Percentiles rank a stretch among this genome's conserved stretches.
Conservation (phyloP, 2,888 invertebrate species). For the Drosophila paracracens region DNA sequence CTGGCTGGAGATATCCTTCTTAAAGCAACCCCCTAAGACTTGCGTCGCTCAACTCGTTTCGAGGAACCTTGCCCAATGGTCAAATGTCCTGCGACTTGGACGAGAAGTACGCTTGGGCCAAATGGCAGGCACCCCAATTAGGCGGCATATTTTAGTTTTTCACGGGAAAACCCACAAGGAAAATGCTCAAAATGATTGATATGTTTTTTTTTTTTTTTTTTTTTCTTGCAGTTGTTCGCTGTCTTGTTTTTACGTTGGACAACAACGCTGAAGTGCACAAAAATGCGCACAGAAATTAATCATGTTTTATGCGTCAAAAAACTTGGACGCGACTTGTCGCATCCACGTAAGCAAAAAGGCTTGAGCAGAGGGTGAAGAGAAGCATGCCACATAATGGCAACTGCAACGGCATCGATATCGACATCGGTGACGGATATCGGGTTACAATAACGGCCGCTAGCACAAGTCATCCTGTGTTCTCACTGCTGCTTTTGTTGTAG, state of each 20-base stretch:
- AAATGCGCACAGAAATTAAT: constrained; percentile 63
- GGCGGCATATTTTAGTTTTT: constrained; percentile 51
- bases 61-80: constrained; percentile 58
- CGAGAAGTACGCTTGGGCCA: constrained; percentile 48
- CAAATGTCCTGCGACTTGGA: constrained; percentile 54
- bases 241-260: constrained; percentile 20
- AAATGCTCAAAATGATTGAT: constrained; percentile 69
- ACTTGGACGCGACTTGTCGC: constrained; percentile 28
- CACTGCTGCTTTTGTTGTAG: background rate
- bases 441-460: constrained; percentile 24
- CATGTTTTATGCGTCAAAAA: constrained; percentile 61
- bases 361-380: background rate
- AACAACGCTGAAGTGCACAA: constrained; percentile 43
- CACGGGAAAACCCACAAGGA: constrained; percentile 34
- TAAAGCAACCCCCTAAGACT: constrained; percentile 59
- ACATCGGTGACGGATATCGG: constrained; percentile 28
- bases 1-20: constrained; percentile 18
- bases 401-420: background rate
- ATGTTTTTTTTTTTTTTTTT: constrained; percentile 23
- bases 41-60: constrained; percentile 33
- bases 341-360: background rate
- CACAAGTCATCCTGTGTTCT: background rate
- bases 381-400: constrained; percentile 5
- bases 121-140: constrained; percentile 76
- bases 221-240: constrained; percentile 1